phyloP scores from a whole-genome alignment of 2,113 vertebrate genomes.

The Sander lucioperca region DNA sequence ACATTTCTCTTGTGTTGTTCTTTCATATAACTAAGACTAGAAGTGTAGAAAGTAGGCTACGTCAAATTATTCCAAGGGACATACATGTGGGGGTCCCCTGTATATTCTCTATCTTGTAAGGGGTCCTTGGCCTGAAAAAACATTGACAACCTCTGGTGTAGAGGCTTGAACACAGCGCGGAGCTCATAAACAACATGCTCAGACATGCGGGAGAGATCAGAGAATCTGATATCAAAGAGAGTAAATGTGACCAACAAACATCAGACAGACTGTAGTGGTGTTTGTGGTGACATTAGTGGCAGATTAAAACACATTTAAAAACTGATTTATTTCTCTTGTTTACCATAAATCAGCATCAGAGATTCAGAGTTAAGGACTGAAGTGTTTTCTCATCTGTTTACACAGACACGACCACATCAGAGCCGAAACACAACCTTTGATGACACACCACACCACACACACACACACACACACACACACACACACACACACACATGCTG shows the following conservation, averaged over 20 bases:
- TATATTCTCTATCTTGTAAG: too few species aligned
- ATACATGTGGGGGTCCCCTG: too few species aligned
- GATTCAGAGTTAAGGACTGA: background rate
- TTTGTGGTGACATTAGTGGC: constrained; percentile 49
- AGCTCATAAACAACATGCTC: background rate
- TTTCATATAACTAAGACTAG: too few species aligned
- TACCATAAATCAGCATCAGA: constrained; percentile 37
- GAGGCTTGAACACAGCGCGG: background rate
- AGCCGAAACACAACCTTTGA: constrained; percentile 47
- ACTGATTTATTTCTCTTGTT: constrained; percentile 32
- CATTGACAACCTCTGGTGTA: too few species aligned
- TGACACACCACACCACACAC: constrained; percentile 15
- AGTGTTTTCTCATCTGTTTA: constrained; percentile 33
- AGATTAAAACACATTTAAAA: constrained; percentile 53
- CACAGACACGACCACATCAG: constrained; percentile 52
- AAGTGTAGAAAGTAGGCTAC: too few species aligned
- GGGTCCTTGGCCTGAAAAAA: too few species aligned
- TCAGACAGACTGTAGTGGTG: constrained; percentile 1
- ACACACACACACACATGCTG: constrained; percentile 2
- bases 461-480: constrained; percentile 18
- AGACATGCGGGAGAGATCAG: background rate
- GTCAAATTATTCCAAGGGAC: too few species aligned
- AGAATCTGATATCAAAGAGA: background rate
- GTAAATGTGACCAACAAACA: background rate
- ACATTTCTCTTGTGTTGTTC: too few species aligned